A percentile compares a stretch with the other conserved stretches of the same genome.
Conservation (phyloP, 2,888 invertebrate species). For the Coelopa pilipes region DNA sequence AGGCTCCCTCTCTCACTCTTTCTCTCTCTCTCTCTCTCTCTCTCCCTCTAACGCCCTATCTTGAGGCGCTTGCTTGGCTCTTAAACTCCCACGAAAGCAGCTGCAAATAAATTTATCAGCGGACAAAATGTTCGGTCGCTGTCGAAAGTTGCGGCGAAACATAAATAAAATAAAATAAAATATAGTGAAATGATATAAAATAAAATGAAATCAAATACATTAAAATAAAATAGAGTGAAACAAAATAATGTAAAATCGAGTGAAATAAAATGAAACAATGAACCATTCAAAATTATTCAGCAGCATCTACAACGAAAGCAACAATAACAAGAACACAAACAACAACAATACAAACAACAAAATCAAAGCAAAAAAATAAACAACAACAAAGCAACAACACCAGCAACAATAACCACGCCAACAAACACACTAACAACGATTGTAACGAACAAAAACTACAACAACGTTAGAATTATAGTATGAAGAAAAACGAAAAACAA, state of each 20-base stretch:
- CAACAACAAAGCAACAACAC: too few relatives aligned
- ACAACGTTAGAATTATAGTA: too few relatives aligned
- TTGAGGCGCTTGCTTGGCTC: too few relatives aligned
- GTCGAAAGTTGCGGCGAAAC: conserved; percentile 23
- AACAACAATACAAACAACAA: too few relatives aligned
- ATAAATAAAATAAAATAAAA: conserved; percentile 3
- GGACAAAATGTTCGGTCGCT: background rate
- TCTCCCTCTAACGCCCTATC: background rate
- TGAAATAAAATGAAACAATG: background rate
- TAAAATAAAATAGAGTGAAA: background rate
- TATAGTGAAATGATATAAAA: background rate
- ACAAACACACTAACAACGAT: too few relatives aligned
- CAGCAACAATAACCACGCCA: too few relatives aligned
- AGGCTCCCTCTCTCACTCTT: too few relatives aligned
- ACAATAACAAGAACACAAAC: too few relatives aligned
- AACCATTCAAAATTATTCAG: background rate
- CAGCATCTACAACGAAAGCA: background rate
- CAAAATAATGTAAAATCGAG: too few relatives aligned
- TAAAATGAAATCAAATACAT: background rate
- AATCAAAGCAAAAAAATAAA: too few relatives aligned
- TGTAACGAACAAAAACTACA: too few relatives aligned
- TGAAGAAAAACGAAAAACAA: too few relatives aligned
- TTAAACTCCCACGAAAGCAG: background rate
- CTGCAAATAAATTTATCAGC: conserved; percentile 32
- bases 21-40: background rate